Base-by-base conservation (phyloP, 2,113 vertebrate species). In the Hoplias malabaricus region DNA sequence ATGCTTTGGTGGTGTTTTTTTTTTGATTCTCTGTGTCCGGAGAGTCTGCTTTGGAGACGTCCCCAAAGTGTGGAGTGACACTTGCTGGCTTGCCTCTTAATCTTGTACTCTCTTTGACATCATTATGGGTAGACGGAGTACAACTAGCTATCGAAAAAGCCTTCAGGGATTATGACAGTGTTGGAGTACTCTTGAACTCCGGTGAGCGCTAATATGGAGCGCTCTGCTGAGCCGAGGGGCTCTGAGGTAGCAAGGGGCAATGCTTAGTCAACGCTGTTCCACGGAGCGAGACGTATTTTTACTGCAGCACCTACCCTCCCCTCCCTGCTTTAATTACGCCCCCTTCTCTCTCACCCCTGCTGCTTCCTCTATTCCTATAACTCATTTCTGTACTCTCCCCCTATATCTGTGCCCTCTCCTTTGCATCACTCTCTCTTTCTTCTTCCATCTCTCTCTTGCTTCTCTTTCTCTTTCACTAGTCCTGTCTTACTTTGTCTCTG, bases 221-320 rank as follows among this genome's bases (percentile, higher is more conserved):
- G 42, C 42, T 46, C 27, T 31, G 54, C 33, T 66, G 25, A 50
- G 57, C 31, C 65, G 29, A 40, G 43, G 43, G 53, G 25, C 61
- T 67, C 12, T 43, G 25, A 43, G 23, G 43, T 54, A 23, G 57
- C 34, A n/a, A 70, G 46, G 21, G 43, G n/a, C 34, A 53, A 29
- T 38, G 67, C 69, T 78, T 67, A 75, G 54, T 81, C 75, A 63
- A 65, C 57, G n/a, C n/a, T 68, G 71, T 54, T 75, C 42, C 53
- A 68, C 31, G 61, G 38, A 81, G 63, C 38, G 27, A 53, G 61
- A 56, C 66, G 3, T 59, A 40, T 53, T 54, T 65, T 71, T 68
- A 54, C 77, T 82, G 80, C 74, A 33, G 59, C 57, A 57, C 19
- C n/a, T 14, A 4, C 57, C 57, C 57, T 74, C 54, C 31, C 25